A percentile compares a stretch with the other conserved stretches of the same genome.
phyloP scores from a whole-genome alignment of 2,797 vertebrate genomes.

The Gambusia yucatana region DNA sequence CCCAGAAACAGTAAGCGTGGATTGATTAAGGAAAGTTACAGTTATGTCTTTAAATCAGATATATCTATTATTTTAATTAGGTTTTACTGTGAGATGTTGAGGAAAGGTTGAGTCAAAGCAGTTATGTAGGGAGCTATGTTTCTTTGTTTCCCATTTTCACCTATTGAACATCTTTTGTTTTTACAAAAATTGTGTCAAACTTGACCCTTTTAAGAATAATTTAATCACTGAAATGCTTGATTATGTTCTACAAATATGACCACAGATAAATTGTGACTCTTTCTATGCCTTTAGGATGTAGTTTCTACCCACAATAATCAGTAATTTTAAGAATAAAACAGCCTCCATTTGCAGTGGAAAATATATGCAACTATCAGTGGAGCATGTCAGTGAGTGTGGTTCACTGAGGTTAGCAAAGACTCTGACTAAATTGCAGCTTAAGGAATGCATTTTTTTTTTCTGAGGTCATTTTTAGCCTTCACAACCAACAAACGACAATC shows the following conservation, averaged over 20 bases:
- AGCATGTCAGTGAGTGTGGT: slow-evolving; percentile 11
- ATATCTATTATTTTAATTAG: not conserved
- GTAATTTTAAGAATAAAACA: not conserved
- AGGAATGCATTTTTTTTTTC: slow-evolving; percentile 11
- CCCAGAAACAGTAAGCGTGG: not conserved
- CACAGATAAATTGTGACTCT: not conserved
- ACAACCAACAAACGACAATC: not conserved
- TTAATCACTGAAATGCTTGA: not conserved
- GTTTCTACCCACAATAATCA: not conserved
- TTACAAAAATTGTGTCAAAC: not conserved
- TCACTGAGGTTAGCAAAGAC: slow-evolving; percentile 16
- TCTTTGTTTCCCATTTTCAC: not conserved
- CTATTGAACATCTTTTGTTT: not conserved
- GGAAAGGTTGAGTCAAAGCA: not conserved
- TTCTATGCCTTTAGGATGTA: not conserved
- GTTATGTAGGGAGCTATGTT: not conserved
- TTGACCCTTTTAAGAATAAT: not conserved
- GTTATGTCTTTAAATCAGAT: not conserved
- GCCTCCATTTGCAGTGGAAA: slow-evolving; percentile 16
- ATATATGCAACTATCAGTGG: slow-evolving; percentile 1
- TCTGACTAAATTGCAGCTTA: slow-evolving; percentile 8
- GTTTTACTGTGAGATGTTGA: not conserved
- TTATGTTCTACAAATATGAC: not conserved
- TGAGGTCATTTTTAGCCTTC: slow-evolving; percentile 8
- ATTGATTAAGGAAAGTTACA: not conserved